These are phyloP conservation scores for Odontomyia ornata DNA, from an alignment of 2,888 invertebrate species.

Conservation along the genomic window DNA sequence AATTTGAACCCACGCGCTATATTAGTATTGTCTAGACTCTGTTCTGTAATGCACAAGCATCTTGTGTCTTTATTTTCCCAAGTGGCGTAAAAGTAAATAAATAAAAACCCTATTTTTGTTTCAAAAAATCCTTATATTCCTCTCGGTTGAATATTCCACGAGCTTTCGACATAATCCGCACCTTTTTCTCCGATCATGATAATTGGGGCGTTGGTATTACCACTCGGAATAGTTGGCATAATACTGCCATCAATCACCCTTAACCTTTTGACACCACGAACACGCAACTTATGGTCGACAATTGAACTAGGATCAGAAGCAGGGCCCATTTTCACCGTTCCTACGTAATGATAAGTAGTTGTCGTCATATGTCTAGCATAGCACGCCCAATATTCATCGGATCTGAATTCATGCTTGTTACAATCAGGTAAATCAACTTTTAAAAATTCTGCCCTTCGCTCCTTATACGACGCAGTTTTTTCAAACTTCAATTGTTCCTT, in stretches of 20 bases:
- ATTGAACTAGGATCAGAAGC: constrained; percentile 69
- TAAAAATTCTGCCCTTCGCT: constrained; percentile 65
- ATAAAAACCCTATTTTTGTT: no score
- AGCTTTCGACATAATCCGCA: constrained; percentile 67
- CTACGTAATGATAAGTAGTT: constrained; percentile 72
- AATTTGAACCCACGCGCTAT: no score
- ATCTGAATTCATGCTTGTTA: constrained; percentile 56
- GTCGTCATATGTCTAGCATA: constrained; percentile 70
- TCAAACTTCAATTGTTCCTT: constrained; percentile 61
- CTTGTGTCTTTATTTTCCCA: no score
- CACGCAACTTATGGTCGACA: constrained; percentile 69
- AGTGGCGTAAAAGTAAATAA: no score
- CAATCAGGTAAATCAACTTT: constrained; percentile 66
- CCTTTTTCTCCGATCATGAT: constrained; percentile 70
- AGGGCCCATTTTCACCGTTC: constrained; percentile 75
- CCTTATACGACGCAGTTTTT: constrained; percentile 62
- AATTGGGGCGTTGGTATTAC: constrained; percentile 68
- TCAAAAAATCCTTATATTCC: no score
- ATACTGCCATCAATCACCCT: constrained; percentile 69
- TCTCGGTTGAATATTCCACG: constrained; percentile 72
- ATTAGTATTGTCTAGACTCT: no score
- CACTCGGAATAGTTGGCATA: constrained; percentile 67
- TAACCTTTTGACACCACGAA: constrained; percentile 65
- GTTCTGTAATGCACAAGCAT: no score
- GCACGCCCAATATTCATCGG: constrained; percentile 72